Base-by-base conservation (phyloP, 2,113 vertebrate genomes). In the Hippocampus barbouri region DNA sequence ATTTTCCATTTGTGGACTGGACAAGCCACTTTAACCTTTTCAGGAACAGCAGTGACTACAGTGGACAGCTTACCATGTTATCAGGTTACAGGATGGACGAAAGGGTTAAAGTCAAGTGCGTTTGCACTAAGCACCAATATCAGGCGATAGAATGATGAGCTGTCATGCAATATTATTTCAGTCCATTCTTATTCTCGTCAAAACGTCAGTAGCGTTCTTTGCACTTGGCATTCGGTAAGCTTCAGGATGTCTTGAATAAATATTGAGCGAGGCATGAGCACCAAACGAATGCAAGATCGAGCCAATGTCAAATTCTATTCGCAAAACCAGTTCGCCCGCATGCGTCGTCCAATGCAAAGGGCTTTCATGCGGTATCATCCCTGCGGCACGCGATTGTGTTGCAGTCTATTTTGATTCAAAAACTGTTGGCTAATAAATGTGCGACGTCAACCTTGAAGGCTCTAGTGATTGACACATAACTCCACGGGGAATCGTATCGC, bases 211-310 rank as follows among this genome's bases (percentile, higher is more conserved):
- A 45, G 5, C 21, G 2, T 27, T 47, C 10, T 25, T 66, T 25
- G 8, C 23, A 14, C 2, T 25, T 23, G 62, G 23, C 5, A 11
- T 23, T 18, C 43, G 1, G 5, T 8, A 15, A 66, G 41, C 14
- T 66, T 47, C 64, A 27, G 64, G 64, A 47, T 66, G 43, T 66
- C 27, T 25, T 66, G 47, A 49, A 45, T 66, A 47, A 66, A 66
- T 10, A 66, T 27, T 23, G 43, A 43, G 18, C 23, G 20, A 27
- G 43, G 27, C 43, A 18, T 38, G n/a, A 41, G 41, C 10, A n/a
- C 10, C 20, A 1, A 38, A 6, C 4, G 8, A 27, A 5, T 25
- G 25, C 25, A 16, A 8, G 5, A 61, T 61, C 4, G n/a, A 11
- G 27, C 15, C 15, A 4, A 12, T 12, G 8, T 21, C n/a, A 15